Evolutionary conservation across 1,140 invertebrate genomes (phyloP).

Genomic region (Aphis gossypii): DNA sequence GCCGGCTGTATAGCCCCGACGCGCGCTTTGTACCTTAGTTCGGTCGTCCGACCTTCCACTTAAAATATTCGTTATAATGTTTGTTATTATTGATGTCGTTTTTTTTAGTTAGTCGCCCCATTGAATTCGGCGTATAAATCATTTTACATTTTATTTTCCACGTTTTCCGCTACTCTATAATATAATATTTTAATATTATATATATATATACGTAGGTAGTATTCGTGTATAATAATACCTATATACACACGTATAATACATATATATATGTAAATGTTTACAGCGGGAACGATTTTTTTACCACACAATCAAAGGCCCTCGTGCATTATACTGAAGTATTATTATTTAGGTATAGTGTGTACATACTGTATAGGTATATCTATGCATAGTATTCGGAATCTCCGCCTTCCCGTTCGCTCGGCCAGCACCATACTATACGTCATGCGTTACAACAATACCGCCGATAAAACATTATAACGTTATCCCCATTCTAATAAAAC

Average conservation of each 20-base stretch:
- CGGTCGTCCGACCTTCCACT: slow-evolving; percentile 42
- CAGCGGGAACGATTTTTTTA: slow-evolving; percentile 28
- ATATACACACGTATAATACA: background rate
- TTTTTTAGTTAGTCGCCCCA: background rate
- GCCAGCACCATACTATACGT: background rate
- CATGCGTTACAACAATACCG: background rate
- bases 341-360: background rate
- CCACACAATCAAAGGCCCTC: slow-evolving; percentile 36
- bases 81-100: slow-evolving; percentile 28
- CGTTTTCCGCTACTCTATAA: slow-evolving; percentile 29
- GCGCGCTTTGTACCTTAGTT: background rate
- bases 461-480: background rate
- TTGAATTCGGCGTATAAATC: slow-evolving; percentile 35
- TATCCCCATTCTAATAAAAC: background rate
- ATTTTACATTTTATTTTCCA: slow-evolving; percentile 30
- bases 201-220: background rate
- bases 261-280: background rate
- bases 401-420: background rate
- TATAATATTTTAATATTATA: slow-evolving; percentile 11
- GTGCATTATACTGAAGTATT: background rate
- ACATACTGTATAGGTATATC: background rate
- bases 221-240: background rate
- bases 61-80: slow-evolving; percentile 38
- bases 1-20: slow-evolving; percentile 26
- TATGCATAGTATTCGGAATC: background rate